Evolutionary conservation across 2,888 invertebrate species (phyloP).

Genomic region (Trichopria drosophilae): DNA sequence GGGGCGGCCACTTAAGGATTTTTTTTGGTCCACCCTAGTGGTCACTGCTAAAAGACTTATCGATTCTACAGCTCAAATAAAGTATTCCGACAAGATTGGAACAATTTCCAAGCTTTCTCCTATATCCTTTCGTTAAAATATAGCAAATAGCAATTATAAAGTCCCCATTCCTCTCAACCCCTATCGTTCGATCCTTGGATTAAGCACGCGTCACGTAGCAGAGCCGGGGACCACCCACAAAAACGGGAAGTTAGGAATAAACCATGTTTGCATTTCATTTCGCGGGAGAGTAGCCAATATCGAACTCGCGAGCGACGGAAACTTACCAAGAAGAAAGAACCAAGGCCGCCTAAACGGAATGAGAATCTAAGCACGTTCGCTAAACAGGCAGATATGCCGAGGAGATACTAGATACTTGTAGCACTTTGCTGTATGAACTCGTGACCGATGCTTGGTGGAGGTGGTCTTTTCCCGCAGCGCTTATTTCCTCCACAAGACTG

Average conservation of each 20-base stretch:
- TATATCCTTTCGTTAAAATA: no score
- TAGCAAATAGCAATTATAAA: no score
- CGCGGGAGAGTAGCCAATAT: slow-evolving; percentile 1
- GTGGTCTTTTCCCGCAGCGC: no score
- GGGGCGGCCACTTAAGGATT: no score
- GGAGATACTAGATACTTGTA: slow-evolving; percentile 46
- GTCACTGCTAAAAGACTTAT: no score
- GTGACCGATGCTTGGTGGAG: slow-evolving; percentile 46
- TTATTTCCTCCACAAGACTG: no score
- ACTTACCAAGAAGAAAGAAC: background rate
- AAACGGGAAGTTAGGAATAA: slow-evolving; percentile 11
- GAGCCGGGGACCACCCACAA: background rate
- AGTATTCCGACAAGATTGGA: no score
- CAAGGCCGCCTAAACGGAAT: slow-evolving; percentile 35
- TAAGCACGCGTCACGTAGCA: slow-evolving; percentile 11
- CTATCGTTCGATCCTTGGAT: no score
- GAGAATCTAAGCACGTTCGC: slow-evolving; percentile 47
- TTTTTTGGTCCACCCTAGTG: no score
- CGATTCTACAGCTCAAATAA: no score
- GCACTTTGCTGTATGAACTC: slow-evolving; percentile 44
- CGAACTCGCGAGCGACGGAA: slow-evolving; percentile 5
- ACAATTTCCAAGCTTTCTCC: no score
- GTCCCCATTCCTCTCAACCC: no score
- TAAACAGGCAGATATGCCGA: slow-evolving; percentile 47
- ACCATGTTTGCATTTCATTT: slow-evolving; percentile 25